A percentile compares a stretch with the other conserved stretches of the same genome.
phyloP scores from a whole-genome alignment of 2,797 vertebrate species.

The Limosa lapponica region DNA sequence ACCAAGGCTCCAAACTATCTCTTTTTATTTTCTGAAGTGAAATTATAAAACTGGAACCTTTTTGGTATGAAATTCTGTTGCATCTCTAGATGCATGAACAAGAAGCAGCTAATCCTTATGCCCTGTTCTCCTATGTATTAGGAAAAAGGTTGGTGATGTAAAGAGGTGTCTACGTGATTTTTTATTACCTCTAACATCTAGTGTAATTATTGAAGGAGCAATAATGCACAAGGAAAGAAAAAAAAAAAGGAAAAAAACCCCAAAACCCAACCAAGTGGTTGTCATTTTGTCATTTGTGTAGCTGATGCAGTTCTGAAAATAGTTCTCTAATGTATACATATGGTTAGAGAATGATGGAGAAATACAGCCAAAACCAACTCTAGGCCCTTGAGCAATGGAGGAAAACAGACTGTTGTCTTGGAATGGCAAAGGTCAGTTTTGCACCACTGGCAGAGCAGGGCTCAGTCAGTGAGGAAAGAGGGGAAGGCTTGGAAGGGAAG shows the following conservation, averaged over 20 bases:
- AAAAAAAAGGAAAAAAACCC: background rate
- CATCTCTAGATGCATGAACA: background rate
- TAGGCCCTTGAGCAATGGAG: background rate
- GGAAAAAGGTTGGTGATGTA: background rate
- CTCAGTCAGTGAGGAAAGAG: background rate
- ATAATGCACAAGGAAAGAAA: background rate
- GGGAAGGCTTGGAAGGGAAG: background rate
- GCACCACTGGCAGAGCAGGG: background rate
- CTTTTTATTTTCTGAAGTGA: background rate
- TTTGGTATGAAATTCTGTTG: background rate
- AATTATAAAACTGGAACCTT: background rate
- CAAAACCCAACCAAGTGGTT: background rate
- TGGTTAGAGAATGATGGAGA: background rate
- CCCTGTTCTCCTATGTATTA: background rate
- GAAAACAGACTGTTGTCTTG: background rate
- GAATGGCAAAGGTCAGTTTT: background rate
- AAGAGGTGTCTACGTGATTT: background rate
- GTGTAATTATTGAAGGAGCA: background rate
- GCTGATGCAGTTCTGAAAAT: background rate
- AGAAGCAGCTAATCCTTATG: background rate
- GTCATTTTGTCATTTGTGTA: background rate
- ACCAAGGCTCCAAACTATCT: background rate
- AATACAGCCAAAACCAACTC: background rate
- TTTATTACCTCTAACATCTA: background rate
- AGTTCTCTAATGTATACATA: background rate